A percentile compares a stretch with the other conserved stretches of the same genome.
Conservation (phyloP, 2,113 vertebrate genomes). For the Phalacrocorax brasilianus region DNA sequence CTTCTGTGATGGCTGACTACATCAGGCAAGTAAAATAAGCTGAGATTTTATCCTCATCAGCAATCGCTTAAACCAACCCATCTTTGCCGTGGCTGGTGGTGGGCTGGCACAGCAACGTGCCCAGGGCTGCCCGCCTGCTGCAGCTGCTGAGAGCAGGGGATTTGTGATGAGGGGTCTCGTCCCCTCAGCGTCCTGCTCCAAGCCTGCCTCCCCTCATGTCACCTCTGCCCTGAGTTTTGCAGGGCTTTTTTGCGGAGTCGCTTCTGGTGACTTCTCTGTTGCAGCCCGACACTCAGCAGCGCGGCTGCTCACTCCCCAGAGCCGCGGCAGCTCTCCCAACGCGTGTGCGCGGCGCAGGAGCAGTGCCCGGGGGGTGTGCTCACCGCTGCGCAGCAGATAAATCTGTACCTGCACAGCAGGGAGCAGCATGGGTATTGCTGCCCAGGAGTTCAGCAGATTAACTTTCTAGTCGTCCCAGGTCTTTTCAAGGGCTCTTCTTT, state of each 20-base stretch:
- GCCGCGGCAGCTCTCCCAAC: not conserved
- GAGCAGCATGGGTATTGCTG: not conserved
- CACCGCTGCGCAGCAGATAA: not conserved
- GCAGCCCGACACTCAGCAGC: rapidly evolving
- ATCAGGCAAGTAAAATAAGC: not conserved
- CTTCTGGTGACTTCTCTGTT: not conserved
- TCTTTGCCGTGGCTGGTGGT: not conserved
- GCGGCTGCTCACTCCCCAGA: not conserved
- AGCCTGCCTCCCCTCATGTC: rapidly evolving
- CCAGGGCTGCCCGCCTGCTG: not conserved
- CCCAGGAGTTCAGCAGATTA: slow-evolving; percentile 27
- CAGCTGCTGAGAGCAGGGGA: not conserved
- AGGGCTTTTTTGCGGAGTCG: not conserved
- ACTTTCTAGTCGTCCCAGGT: slow-evolving; percentile 4
- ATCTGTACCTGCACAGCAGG: not conserved
- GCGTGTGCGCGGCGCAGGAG: rapidly evolving
- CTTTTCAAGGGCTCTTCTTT: not conserved
- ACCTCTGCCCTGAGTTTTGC: not conserved
- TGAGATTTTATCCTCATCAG: not conserved
- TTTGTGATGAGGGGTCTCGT: not conserved
- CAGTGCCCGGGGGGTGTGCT: not conserved
- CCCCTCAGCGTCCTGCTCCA: not conserved
- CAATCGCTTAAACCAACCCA: not conserved
- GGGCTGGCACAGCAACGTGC: not conserved
- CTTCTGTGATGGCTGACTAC: not conserved